These are phyloP conservation scores for Sinocyclocheilus grahami DNA, from an alignment of 2,113 vertebrate species.

Conservation along the genomic window DNA sequence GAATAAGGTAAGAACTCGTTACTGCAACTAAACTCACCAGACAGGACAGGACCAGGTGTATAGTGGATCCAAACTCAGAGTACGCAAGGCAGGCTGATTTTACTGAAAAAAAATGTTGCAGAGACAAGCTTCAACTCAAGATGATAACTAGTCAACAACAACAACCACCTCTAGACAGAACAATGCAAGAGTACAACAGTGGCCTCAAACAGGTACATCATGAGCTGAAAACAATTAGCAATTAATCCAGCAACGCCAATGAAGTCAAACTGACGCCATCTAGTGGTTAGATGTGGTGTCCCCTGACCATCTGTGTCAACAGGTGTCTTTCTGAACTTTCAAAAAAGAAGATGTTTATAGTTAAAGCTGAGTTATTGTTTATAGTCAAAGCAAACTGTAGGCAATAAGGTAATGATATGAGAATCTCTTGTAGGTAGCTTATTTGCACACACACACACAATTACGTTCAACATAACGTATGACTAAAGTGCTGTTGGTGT, in stretches of 20 bases:
- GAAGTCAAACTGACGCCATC: neutral
- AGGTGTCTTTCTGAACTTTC: neutral
- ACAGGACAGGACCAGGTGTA: neutral
- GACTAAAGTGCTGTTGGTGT: no score
- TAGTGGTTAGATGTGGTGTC: neutral
- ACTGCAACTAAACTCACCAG: neutral
- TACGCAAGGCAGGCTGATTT: neutral
- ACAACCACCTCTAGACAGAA: neutral
- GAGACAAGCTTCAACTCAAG: neutral
- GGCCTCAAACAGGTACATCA: neutral
- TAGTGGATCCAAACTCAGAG: neutral
- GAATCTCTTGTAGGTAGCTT: neutral
- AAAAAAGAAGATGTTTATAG: neutral
- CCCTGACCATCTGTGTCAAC: neutral
- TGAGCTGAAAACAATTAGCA: neutral
- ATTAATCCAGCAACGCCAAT: neutral
- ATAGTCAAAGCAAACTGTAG: neutral
- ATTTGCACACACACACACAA: no score
- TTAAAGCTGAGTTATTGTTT: neutral
- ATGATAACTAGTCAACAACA: neutral
- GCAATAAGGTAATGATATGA: neutral
- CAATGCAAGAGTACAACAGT: neutral
- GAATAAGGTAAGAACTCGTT: conserved; percentile 85
- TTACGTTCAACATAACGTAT: no score
- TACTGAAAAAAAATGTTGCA: neutral